Conservation (phyloP, 2,113 vertebrate species). For the Typhlomys cinereus region DNA sequence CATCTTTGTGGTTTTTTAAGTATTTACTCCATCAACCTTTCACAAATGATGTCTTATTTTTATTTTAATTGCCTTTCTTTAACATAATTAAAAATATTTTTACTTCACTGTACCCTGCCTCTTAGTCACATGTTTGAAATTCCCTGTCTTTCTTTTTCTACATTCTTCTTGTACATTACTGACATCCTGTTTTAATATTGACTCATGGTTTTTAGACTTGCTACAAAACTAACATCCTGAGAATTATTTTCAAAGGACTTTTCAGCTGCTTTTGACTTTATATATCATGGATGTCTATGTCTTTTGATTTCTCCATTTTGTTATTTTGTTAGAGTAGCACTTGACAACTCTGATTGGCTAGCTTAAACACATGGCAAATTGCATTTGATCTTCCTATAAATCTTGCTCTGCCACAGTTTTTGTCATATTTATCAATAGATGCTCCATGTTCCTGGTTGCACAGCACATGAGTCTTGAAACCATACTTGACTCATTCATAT, state of each 20-base stretch:
- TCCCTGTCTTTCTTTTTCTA: too few species aligned
- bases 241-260: conserved; percentile 41
- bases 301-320: conserved; percentile 3
- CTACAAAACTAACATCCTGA: conserved; percentile 2
- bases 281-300: background rate
- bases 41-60: conserved; percentile 27
- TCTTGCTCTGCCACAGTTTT: background rate
- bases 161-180: background rate
- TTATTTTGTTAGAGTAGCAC: background rate
- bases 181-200: conserved; percentile 45
- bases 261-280: background rate
- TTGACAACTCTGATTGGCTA: background rate
- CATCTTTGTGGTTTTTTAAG: background rate
- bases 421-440: background rate
- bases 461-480: conserved; percentile 4
- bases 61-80: conserved; percentile 20
- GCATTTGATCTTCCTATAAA: background rate
- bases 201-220: background rate
- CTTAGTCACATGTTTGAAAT: background rate
- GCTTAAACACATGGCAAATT: background rate
- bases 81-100: background rate
- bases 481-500: background rate
- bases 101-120: background rate
- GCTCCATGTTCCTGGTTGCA: background rate
- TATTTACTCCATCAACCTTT: background rate